Percentiles rank a stretch among this genome's conserved stretches.
Conservation (phyloP, 2,797 vertebrate species). For the Hoplostethus mediterraneus region DNA sequence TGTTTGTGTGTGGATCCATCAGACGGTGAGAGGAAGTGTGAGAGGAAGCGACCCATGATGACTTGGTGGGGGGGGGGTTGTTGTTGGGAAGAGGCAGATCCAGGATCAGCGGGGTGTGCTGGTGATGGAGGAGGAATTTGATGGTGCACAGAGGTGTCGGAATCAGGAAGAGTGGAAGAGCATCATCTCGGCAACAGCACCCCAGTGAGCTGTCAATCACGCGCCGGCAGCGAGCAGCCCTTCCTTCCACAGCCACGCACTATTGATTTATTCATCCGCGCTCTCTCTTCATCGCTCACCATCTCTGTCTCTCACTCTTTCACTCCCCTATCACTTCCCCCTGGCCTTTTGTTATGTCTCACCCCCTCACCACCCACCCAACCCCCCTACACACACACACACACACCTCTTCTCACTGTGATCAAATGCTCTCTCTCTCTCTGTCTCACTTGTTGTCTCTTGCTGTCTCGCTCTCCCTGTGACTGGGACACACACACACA, state of each 20-base stretch:
- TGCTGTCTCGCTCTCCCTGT: constrained; percentile 15
- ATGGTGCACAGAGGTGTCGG: constrained; percentile 52
- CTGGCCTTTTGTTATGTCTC: constrained; percentile 37
- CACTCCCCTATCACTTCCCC: constrained; percentile 28
- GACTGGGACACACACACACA: constrained; percentile 8
- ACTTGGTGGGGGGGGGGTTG: constrained; percentile 3
- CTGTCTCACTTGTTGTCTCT: constrained; percentile 16
- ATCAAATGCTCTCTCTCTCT: constrained; percentile 4
- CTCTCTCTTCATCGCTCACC: constrained; percentile 51
- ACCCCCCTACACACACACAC: too few species aligned
- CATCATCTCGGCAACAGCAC: constrained; percentile 63
- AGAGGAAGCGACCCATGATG: constrained; percentile 17
- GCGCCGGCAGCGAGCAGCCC: constrained; percentile 40
- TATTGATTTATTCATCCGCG: constrained; percentile 75
- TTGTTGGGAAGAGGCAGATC: constrained; percentile 6
- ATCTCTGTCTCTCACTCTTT: constrained; percentile 34
- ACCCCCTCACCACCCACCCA: not conserved
- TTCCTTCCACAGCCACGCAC: constrained; percentile 54
- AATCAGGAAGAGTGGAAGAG: constrained; percentile 54
- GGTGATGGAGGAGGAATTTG: constrained; percentile 40
- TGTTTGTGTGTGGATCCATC: not conserved
- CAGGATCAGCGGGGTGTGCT: constrained; percentile 23
- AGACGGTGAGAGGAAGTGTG: constrained; percentile 18
- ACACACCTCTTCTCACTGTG: not conserved
- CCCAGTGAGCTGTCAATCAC: constrained; percentile 76